Evolutionary conservation across 2,797 vertebrate species (phyloP).

Genomic region (Ceryle rudis): DNA sequence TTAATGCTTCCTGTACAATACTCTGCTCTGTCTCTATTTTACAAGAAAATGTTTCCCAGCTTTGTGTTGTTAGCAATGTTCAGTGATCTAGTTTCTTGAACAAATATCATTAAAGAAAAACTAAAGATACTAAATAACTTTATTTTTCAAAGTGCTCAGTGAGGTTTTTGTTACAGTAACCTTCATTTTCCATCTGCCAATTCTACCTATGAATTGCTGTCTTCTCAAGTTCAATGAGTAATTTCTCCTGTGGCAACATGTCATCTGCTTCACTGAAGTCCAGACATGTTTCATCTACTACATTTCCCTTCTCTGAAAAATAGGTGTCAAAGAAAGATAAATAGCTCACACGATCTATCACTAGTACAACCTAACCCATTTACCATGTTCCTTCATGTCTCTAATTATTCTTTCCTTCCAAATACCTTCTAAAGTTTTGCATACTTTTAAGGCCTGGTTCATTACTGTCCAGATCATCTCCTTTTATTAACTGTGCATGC

Average conservation of each 20-base stretch:
- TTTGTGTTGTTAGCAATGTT: background rate
- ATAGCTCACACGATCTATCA: background rate
- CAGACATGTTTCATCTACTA: constrained; percentile 26
- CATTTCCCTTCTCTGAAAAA: background rate
- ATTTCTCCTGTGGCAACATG: constrained; percentile 56
- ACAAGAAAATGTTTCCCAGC: background rate
- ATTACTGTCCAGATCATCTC: background rate
- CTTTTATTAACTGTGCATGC: background rate
- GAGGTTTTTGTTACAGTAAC: background rate
- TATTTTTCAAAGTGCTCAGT: background rate
- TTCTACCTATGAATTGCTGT: constrained; percentile 36
- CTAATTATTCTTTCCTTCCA: background rate
- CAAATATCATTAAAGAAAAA: background rate
- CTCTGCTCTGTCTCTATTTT: background rate
- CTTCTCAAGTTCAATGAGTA: constrained; percentile 23
- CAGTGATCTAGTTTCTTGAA: background rate
- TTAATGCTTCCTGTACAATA: background rate
- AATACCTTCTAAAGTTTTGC: background rate
- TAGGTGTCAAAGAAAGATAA: background rate
- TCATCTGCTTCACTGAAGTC: constrained; percentile 56
- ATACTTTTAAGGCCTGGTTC: background rate
- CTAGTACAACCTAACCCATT: background rate
- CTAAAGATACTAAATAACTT: background rate
- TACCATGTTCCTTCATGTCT: background rate
- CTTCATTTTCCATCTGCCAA: background rate